phyloP scores from a whole-genome alignment of 2,113 vertebrate genomes.

The Myrmecobius fasciatus region DNA sequence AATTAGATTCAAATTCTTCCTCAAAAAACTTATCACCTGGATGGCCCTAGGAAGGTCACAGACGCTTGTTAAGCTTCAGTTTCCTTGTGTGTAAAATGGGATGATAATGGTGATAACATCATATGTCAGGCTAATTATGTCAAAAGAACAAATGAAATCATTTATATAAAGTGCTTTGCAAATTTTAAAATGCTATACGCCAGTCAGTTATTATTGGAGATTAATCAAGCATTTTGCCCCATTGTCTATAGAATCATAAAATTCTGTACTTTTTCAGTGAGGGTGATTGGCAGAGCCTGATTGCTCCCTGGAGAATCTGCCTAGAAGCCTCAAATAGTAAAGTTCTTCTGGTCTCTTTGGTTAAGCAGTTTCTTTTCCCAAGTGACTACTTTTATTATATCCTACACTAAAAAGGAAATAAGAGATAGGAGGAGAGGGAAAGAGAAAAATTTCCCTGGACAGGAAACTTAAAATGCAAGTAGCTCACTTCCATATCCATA shows the following conservation, averaged over 20 bases:
- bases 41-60: neutral
- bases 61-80: neutral
- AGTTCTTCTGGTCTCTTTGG: too few species aligned
- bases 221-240: too few species aligned
- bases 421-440: neutral
- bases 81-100: neutral
- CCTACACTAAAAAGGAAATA: neutral
- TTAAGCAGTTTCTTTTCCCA: neutral
- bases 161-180: fast-evolving
- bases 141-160: neutral
- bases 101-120: fast-evolving
- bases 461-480: neutral
- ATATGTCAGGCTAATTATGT: neutral
- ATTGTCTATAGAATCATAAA: neutral
- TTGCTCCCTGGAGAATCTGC: too few species aligned
- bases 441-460: neutral
- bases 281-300: too few species aligned
- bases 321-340: too few species aligned
- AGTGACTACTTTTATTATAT: neutral
- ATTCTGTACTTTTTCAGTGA: too few species aligned
- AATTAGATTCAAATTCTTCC: neutral
- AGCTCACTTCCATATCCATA: neutral
- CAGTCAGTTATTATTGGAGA: neutral
- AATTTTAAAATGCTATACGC: neutral
- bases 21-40: neutral